A percentile compares a stretch with the other conserved stretches of the same genome.
phyloP scores from a whole-genome alignment of 1,140 invertebrate genomes.

The Drosophila leontia region DNA sequence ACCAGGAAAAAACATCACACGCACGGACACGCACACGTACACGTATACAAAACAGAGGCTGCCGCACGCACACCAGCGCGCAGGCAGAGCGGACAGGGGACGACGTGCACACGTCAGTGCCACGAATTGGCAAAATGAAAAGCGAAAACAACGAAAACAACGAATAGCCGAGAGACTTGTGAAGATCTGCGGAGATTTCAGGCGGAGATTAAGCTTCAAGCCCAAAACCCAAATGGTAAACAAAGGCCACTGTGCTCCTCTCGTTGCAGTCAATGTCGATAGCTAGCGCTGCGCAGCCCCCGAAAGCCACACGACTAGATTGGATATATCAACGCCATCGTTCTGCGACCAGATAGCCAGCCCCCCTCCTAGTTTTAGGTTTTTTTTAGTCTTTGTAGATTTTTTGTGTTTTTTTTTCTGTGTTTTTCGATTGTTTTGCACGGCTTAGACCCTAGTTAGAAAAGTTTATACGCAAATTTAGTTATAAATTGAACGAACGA shows the following conservation, averaged over 20 bases:
- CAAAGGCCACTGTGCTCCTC: slow-evolving; percentile 11
- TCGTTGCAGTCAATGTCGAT: slow-evolving; percentile 76
- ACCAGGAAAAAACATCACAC: slow-evolving; percentile 17
- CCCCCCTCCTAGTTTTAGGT: slow-evolving; percentile 21
- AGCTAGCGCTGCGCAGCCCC: slow-evolving; percentile 55
- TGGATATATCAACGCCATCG: slow-evolving; percentile 61
- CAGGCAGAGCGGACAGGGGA: slow-evolving; percentile 37
- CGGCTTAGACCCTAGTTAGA: slow-evolving; percentile 31
- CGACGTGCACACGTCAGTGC: slow-evolving; percentile 77
- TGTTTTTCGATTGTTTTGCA: slow-evolving; percentile 7
- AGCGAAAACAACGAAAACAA: not conserved
- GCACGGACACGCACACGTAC: slow-evolving; percentile 10
- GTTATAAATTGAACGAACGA: slow-evolving; percentile 29
- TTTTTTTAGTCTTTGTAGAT: slow-evolving; percentile 6
- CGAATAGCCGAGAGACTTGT: no score
- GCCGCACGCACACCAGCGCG: slow-evolving; percentile 8
- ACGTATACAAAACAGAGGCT: slow-evolving; percentile 11
- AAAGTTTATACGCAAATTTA: not conserved
- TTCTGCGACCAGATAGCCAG: slow-evolving; percentile 61
- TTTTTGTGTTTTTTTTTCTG: slow-evolving; percentile 15
- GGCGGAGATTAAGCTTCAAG: no score
- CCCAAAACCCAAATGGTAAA: slow-evolving; percentile 4
- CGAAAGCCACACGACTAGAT: slow-evolving; percentile 34
- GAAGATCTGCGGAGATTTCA: no score
- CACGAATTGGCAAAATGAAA: slow-evolving; percentile 52